A percentile compares a stretch with the other conserved stretches of the same genome.
Conservation (phyloP, 2,797 vertebrate genomes). For the Potorous gilbertii region DNA sequence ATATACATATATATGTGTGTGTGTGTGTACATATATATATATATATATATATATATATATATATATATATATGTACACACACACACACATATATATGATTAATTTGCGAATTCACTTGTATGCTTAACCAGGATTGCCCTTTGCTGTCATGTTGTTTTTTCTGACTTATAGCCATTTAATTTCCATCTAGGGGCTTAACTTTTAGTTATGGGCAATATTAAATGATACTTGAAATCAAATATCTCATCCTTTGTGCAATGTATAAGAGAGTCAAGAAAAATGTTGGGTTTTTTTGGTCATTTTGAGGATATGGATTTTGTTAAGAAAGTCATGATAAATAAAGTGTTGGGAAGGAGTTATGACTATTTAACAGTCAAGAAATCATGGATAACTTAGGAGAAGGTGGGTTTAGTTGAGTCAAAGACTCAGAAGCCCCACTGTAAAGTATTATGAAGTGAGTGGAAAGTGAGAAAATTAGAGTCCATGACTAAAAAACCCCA, state of each 20-base stretch:
- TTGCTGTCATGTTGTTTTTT: background rate
- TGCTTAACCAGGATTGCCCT: background rate
- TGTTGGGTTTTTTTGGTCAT: background rate
- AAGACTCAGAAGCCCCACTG: background rate
- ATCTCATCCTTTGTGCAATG: background rate
- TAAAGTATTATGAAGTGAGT: background rate
- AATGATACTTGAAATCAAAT: slow-evolving; percentile 22
- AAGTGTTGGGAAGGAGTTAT: background rate
- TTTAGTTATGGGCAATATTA: slow-evolving; percentile 20
- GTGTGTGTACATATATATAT: too few species aligned
- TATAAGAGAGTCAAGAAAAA: slow-evolving; percentile 28
- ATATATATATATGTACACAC: too few species aligned
- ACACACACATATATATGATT: too few species aligned
- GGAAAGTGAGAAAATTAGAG: background rate
- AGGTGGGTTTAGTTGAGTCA: background rate
- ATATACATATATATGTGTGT: too few species aligned
- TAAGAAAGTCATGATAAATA: background rate
- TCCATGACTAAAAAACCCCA: background rate
- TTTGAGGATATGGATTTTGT: background rate
- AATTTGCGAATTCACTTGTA: background rate
- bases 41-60: too few species aligned
- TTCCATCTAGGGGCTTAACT: background rate
- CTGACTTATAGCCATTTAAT: background rate
- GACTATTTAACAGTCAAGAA: background rate
- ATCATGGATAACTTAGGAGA: background rate